These are phyloP conservation scores for Pyrrhia umbra DNA, from an alignment of 2,888 invertebrate genomes.

Conservation along the genomic window DNA sequence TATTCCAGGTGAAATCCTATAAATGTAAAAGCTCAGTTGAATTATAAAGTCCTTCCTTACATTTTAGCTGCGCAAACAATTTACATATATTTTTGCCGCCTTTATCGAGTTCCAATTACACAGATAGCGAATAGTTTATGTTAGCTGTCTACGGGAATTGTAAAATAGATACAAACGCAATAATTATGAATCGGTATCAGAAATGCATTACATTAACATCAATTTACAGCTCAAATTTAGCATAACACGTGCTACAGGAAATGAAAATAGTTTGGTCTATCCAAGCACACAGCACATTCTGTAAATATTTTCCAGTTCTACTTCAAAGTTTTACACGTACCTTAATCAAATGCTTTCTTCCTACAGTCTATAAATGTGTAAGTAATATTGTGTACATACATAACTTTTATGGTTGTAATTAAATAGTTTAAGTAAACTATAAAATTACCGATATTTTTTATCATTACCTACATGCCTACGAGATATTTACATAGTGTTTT, in stretches of 20 bases:
- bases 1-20: constrained; percentile 10
- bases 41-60: constrained; percentile 45
- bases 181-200: constrained; percentile 61
- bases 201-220: constrained; percentile 57
- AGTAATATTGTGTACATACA: too few relatives aligned
- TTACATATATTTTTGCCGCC: constrained; percentile 64
- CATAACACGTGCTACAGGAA: constrained; percentile 64
- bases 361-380: not conserved
- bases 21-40: constrained; percentile 31
- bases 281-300: constrained; percentile 7
- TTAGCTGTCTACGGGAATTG: constrained; percentile 58
- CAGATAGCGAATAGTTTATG: constrained; percentile 68
- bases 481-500: too few relatives aligned
- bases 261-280: constrained; percentile 46
- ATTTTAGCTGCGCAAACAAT: constrained; percentile 52
- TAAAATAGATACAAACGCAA: constrained; percentile 62
- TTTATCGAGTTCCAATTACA: constrained; percentile 68
- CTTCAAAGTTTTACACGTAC: too few relatives aligned
- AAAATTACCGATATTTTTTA: not conserved
- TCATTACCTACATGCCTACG: not conserved
- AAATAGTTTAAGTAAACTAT: too few relatives aligned
- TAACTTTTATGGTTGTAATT: too few relatives aligned
- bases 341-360: not conserved
- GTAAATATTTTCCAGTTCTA: not conserved
- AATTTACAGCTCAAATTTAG: constrained; percentile 62